A percentile compares a stretch with the other conserved stretches of the same genome.
These are phyloP conservation scores for Bombylius major DNA, from an alignment of 2,888 invertebrate species.

Conservation along the genomic window DNA sequence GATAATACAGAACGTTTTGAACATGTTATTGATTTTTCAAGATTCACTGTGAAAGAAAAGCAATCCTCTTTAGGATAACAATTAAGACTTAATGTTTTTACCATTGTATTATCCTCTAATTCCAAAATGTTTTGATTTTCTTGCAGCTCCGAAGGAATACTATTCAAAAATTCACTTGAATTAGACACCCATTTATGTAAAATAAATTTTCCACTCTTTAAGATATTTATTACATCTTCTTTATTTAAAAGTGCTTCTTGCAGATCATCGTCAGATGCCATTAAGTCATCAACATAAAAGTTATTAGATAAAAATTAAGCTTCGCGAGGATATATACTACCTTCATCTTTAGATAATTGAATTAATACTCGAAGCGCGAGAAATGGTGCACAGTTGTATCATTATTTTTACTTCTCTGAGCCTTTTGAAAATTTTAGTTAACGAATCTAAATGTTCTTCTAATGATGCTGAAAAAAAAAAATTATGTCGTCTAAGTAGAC, in stretches of 20 bases:
- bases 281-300: neutral
- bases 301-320: neutral
- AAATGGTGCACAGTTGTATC: too few species aligned
- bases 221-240: neutral
- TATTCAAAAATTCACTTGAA: neutral
- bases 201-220: neutral
- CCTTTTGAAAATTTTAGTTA: too few species aligned
- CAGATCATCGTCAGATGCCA: neutral
- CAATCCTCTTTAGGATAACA: neutral
- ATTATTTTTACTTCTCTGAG: too few species aligned
- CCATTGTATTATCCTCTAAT: neutral
- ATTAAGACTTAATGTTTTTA: neutral
- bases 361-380: too few species aligned
- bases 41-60: neutral
- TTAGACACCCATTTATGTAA: neutral
- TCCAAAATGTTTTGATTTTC: neutral
- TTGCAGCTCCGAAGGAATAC: neutral
- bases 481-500: too few species aligned
- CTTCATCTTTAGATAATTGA: too few species aligned
- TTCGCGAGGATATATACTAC: too few species aligned
- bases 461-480: too few species aligned
- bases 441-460: too few species aligned
- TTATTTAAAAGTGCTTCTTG: neutral
- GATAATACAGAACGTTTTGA: slow-evolving; percentile 2
- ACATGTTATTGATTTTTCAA: neutral